Base-by-base conservation (phyloP, 2,888 invertebrate species). In the Acheta domesticus region DNA sequence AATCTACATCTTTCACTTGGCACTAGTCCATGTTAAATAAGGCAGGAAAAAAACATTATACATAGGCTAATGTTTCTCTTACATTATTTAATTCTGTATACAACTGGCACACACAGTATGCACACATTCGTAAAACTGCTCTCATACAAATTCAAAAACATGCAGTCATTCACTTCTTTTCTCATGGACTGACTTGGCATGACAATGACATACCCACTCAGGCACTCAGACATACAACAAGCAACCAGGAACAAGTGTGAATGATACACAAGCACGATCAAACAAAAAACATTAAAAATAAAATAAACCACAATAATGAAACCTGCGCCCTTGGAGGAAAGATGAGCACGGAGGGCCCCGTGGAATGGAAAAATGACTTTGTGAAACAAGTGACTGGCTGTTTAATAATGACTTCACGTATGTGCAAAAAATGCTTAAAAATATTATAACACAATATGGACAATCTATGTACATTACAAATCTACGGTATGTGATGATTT, bases 371-470 rank as follows among this genome's bases (percentile, higher is more conserved):
- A 36, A 50, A 74, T 49, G 19, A 36, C 36, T 48, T 75, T 49
- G 49, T 74, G 74, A 73, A 73, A 74, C 21, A 78, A 78, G 78
- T 49, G 75, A 77, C 16, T 12, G 20, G 16, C n/a, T n/a, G 49
- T n/a, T 49, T 14, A 48, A 78, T 21, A 73, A 62, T 19, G 23
- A 73, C 19, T 73, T 77, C 21, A 78, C 36, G 73, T 77, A 79
- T 76, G 82, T 80, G 80, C 80, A 81, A 80, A 78, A 82, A 80
- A 75, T 75, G 79, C 49, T 80, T 81, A 80, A 79, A 82, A 82
- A 80, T 82, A 80, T 81, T 81, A 81, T 78, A 81, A 82, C 81
- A 82, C 81, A 82, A 82, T 81, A 80, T 78, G 48, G 78, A 81
- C 81, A 80, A 79, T 80, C 81, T 82, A 81, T 81, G 79, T 82